Conservation (phyloP, 2,113 vertebrate species). For the Collichthys lucidus region DNA sequence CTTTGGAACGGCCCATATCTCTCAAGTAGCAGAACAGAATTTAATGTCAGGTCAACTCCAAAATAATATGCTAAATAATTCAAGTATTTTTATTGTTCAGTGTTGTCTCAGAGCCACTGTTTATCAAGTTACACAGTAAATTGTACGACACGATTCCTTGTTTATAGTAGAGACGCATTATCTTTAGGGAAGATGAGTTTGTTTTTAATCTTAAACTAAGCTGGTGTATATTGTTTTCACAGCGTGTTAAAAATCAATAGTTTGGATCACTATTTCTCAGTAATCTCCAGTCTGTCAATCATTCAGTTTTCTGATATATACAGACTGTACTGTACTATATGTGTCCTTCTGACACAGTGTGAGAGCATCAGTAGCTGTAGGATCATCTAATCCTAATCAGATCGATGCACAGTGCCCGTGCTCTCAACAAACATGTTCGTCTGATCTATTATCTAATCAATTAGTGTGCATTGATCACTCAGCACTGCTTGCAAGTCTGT, state of each 20-base stretch:
- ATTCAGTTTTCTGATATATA: neutral
- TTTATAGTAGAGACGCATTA: neutral
- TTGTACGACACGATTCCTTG: neutral
- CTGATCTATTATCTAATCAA: slow-evolving; percentile 29
- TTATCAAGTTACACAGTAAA: neutral
- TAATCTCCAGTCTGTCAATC: neutral
- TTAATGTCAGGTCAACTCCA: neutral
- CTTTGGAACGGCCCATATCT: neutral
- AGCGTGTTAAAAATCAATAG: neutral
- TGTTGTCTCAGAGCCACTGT: neutral
- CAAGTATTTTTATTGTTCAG: neutral
- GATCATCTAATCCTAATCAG: neutral
- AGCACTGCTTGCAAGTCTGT: neutral
- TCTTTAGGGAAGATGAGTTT: neutral
- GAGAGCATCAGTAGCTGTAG: neutral
- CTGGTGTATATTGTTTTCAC: neutral
- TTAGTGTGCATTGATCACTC: slow-evolving; percentile 25
- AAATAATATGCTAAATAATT: too few relatives aligned
- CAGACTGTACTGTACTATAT: too few relatives aligned
- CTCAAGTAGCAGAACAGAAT: neutral
- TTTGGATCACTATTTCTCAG: neutral
- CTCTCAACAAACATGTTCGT: slow-evolving; percentile 5
- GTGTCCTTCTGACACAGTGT: neutral
- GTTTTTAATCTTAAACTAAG: neutral
- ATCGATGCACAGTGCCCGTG: neutral